Base-by-base conservation (phyloP, 2,797 vertebrate species). In the Hybognathus amarus region DNA sequence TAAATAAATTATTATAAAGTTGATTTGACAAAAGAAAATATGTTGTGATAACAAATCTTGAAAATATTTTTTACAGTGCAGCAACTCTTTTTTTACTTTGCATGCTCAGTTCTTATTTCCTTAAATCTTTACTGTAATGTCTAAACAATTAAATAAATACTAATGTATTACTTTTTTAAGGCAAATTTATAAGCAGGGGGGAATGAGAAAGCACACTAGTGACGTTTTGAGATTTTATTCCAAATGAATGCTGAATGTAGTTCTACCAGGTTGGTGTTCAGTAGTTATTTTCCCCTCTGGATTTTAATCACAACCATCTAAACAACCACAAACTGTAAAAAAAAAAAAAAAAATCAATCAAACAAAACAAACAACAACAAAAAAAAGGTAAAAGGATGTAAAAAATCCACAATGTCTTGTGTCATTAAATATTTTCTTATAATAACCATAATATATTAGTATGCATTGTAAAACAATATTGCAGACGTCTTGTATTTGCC, bases 361-460 rank as follows among this genome's bases (percentile, higher is more conserved):
- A 89, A 91, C 89, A 87, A 83, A 83, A 27, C 24, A 6, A 59
- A 59, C 9, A 61, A 56, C 54, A 56, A 54, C 52, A 54, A 54
- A 81, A 81, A 66, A 61, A 61, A 61, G n/a, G 24, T 7, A 92
- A 89, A 83, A 64, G 85, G 84, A 83, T 86, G 91, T 94, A 92
- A 73, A 95, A 97, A 97, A 96, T 96, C 94, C 96, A 98, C 97
- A 97, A 96, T 95, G 96, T 97, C 93, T 94, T 93, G 93, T 96
- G 96, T 97, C 96, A 98, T 98, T 98, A 98, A 99, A 99, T 98
- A 99, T 97, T 97, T 98, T 97, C 96, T 97, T 98, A 98, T 97
- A 97, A 97, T 97, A 97, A 97, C 97, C 95, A 95, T 97, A 98
- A 99, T 99, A 99, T 98, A 99, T 99, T 99, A 99, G 97, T 98